A percentile compares a stretch with the other conserved stretches of the same genome.
Evolutionary conservation across 2,888 invertebrate genomes (phyloP).

Genomic region (Isotomurus palustris): DNA sequence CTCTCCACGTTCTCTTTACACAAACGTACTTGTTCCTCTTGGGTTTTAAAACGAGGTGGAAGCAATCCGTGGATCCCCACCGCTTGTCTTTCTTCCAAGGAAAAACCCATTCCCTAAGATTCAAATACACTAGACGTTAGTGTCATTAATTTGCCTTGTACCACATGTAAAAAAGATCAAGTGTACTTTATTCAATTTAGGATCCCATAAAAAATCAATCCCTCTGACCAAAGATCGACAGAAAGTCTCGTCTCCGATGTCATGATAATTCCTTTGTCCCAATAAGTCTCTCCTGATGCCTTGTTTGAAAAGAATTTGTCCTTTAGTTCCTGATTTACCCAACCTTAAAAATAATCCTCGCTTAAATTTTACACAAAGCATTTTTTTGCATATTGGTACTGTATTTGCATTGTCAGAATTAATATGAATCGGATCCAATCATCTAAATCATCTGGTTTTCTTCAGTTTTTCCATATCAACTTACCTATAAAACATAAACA

Average conservation of each 20-base stretch:
- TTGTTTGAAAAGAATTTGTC: slow-evolving; percentile 26
- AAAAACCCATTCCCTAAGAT: slow-evolving; percentile 88
- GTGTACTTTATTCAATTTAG: slow-evolving; percentile 77
- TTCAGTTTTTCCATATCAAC: no score
- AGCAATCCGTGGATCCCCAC: slow-evolving; percentile 93
- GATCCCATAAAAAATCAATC: slow-evolving; percentile 80
- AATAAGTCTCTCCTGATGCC: slow-evolving; percentile 55
- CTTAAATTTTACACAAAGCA: background rate
- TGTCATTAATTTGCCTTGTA: background rate
- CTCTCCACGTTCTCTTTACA: slow-evolving; percentile 69
- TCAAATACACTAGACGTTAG: slow-evolving; percentile 1
- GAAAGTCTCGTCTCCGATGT: slow-evolving; percentile 54
- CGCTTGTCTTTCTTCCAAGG: slow-evolving; percentile 84
- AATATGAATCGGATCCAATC: no score
- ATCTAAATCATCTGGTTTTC: no score
- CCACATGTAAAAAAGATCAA: background rate
- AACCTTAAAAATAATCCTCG: background rate
- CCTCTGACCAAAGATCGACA: slow-evolving; percentile 75
- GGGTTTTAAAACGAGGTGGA: slow-evolving; percentile 82
- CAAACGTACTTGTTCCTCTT: slow-evolving; percentile 78
- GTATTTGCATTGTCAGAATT: no score
- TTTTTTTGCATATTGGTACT: no score
- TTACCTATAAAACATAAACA: no score
- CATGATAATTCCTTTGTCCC: slow-evolving; percentile 58
- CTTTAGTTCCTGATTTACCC: background rate